phyloP scores from a whole-genome alignment of 1,140 invertebrate species.

The Halesus radiatus region DNA sequence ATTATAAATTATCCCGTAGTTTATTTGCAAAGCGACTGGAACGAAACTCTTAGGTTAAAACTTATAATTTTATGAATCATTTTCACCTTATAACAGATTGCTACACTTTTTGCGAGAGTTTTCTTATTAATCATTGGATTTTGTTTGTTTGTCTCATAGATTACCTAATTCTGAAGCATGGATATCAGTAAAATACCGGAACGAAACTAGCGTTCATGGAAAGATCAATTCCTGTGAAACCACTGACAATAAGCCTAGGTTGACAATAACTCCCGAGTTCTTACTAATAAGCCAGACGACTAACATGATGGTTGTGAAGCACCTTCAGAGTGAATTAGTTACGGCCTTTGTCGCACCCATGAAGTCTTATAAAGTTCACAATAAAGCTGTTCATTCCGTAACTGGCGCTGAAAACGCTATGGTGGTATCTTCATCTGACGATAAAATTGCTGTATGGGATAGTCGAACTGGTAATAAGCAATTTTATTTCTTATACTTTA shows the following conservation, averaged over 20 bases:
- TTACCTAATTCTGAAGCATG: conserved; percentile 62
- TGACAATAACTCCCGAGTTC: conserved; percentile 62
- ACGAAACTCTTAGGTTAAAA: conserved; percentile 64
- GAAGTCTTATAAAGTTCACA: conserved; percentile 65
- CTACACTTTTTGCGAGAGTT: neutral
- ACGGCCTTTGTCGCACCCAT: conserved; percentile 67
- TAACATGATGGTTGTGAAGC: conserved; percentile 64
- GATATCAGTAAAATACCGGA: conserved; percentile 67
- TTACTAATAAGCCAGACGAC: conserved; percentile 62
- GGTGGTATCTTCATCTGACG: conserved; percentile 74
- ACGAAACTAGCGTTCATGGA: conserved; percentile 64
- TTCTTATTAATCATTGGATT: neutral
- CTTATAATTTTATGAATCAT: too few species aligned
- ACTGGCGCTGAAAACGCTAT: conserved; percentile 73
- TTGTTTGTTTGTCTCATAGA: neutral
- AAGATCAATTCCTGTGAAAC: conserved; percentile 62
- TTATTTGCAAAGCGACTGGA: conserved; percentile 68
- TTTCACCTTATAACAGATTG: neutral
- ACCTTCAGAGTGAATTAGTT: conserved; percentile 62
- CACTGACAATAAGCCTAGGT: conserved; percentile 64
- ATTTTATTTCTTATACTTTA: neutral
- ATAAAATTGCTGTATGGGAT: conserved; percentile 77
- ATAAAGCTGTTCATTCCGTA: conserved; percentile 68
- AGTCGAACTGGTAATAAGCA: conserved; percentile 69
- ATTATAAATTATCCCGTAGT: conserved; percentile 61